Conservation (phyloP, 2,888 invertebrate species). For the Ctenicera cuprea region DNA sequence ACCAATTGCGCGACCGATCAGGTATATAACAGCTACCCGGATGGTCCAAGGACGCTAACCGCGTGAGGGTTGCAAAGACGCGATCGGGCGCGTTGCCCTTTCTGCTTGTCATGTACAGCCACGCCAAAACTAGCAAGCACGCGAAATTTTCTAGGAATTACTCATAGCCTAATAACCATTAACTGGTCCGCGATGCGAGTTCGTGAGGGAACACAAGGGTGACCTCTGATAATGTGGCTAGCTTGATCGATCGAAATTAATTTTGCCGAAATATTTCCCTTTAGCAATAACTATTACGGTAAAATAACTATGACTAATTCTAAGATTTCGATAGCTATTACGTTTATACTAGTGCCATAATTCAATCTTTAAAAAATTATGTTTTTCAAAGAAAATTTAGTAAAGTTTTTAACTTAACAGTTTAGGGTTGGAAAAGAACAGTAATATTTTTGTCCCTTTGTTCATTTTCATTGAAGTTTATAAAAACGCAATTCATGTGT, state of each 20-base stretch:
- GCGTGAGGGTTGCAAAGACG: conserved; percentile 58
- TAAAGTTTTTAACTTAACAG: no score
- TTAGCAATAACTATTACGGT: no score
- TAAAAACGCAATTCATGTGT: no score
- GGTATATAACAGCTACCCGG: conserved; percentile 45
- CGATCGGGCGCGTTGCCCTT: conserved; percentile 48
- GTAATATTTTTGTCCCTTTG: no score
- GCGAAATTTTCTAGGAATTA: conserved; percentile 63
- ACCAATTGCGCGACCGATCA: conserved; percentile 52
- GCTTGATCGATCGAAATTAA: conserved; percentile 37
- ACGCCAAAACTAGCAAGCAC: conserved; percentile 58
- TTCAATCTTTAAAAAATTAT: no score
- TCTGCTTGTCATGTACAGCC: conserved; percentile 56
- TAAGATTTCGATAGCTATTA: no score
- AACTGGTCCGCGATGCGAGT: conserved; percentile 35
- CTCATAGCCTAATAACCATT: conserved; percentile 53
- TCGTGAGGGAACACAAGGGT: conserved; percentile 35
- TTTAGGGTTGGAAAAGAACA: no score
- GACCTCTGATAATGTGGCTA: conserved; percentile 33
- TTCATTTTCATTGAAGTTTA: no score
- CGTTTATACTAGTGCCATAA: no score
- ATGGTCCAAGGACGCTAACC: conserved; percentile 58
- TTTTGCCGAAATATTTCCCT: conserved; percentile 22
- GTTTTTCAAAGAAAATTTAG: no score
- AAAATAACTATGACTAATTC: no score